Base-by-base conservation (phyloP, 2,888 invertebrate species). In the Hyposoter didymator region DNA sequence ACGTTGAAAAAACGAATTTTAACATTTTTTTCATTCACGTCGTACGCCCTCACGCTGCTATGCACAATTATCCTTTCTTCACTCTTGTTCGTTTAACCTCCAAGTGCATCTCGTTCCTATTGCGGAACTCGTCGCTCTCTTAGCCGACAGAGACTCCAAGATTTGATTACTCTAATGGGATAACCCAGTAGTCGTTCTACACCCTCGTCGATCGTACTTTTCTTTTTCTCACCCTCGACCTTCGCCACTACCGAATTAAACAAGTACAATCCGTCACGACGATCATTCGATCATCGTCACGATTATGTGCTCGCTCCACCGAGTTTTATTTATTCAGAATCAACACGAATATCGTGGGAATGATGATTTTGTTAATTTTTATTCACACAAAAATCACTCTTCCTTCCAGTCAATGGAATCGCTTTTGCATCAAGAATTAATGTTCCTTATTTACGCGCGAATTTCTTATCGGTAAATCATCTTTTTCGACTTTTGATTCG, bases 91-190 rank as follows among this genome's bases (percentile, higher is more conserved):
- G 88, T 89, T 91, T 90, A 91, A 90, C 90, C 89, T 90, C 88
- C 85, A 74, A 82, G 86, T 62, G 66, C 45, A 55, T 70, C 52
- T 79, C 74, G 82, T 84, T 84, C 75, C 84, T 73, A 39, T 39
- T 85, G 86, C 89, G 88, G 89, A 89, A 87, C 87, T 86, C 85
- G 19, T 75, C 89, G 87, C 83, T 80, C 88, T 88, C 87, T 62
- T 79, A 35, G 69, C 32, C 69, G 45, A 3, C 35, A 74, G 84
- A 88, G 87, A 87, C 87, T 86, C 87, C 83, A 81, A 89, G 88
- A 92, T 93, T 91, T 90, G 90, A 93, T 93, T 92, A 92, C 88
- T 88, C 89, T 92, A 93, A 93, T 92, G 90, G 91, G 87, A 86
- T 92, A 91, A 91, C 86, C 88, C 88, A 86, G 89, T 91, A 90